Evolutionary conservation across 1,140 invertebrate genomes (phyloP).

Genomic region (Pseudomyrmex gracilis): DNA sequence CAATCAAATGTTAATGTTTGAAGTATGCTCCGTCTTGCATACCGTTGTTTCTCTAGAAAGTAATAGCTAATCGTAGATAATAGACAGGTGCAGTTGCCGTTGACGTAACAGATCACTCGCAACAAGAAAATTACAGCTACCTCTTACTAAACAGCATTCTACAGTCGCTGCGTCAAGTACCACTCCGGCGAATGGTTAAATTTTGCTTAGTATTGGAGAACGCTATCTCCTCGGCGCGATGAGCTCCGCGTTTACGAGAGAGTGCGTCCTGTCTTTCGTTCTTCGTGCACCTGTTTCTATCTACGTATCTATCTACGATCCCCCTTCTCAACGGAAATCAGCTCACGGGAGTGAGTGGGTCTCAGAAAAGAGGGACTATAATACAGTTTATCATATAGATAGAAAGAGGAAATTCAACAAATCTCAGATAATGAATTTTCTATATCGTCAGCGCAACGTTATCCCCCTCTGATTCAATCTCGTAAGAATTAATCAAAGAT

Average conservation of each 20-base stretch:
- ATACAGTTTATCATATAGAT: constrained; percentile 23
- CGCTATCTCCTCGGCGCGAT: constrained; percentile 32
- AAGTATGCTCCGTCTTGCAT: too few relatives aligned
- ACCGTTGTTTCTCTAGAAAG: constrained; percentile 1
- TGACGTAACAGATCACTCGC: constrained; percentile 30
- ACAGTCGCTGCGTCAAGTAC: neutral
- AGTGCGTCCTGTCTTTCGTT: constrained; percentile 25
- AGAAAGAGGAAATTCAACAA: constrained; percentile 8
- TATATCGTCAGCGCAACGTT: neutral
- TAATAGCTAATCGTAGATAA: constrained; percentile 38
- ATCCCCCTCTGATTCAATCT: neutral
- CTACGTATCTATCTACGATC: constrained; percentile 14
- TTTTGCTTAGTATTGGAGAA: constrained; percentile 17
- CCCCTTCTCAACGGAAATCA: constrained; percentile 38
- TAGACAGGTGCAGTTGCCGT: neutral
- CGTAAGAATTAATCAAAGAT: neutral
- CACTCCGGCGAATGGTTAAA: constrained; percentile 12
- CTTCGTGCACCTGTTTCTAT: constrained; percentile 3
- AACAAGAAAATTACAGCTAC: constrained; percentile 27
- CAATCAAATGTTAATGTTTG: neutral
- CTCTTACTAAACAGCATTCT: constrained; percentile 26
- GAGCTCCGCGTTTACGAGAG: constrained; percentile 12
- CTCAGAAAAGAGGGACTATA: neutral
- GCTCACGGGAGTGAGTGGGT: neutral
- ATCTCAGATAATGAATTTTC: constrained; percentile 24